phyloP scores from a whole-genome alignment of 2,113 vertebrate genomes.

The Gymnocephalus cernua region DNA sequence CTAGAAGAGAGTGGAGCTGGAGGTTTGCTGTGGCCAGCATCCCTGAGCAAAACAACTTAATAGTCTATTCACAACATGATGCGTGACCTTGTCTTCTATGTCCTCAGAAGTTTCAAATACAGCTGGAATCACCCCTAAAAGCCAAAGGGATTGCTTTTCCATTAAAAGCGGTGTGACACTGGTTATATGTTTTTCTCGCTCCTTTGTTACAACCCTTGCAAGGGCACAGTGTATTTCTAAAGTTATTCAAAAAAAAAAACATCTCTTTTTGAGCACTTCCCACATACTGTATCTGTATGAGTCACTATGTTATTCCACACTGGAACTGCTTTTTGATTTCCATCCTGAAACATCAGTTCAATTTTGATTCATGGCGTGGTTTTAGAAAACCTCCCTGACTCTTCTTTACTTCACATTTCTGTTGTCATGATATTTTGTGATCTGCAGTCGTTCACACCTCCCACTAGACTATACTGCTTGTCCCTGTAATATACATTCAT shows the following conservation, averaged over 20 bases:
- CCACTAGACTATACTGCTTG: not conserved
- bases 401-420: slow-evolving; percentile 15
- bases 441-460: slow-evolving; percentile 18
- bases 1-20: slow-evolving; percentile 31
- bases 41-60: slow-evolving; percentile 71
- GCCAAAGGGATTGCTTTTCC: slow-evolving; percentile 67
- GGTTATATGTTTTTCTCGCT: slow-evolving; percentile 44
- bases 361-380: slow-evolving; percentile 20
- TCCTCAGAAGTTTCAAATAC: slow-evolving; percentile 62
- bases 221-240: slow-evolving; percentile 43
- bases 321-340: slow-evolving; percentile 32
- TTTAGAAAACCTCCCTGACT: slow-evolving; percentile 26
- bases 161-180: slow-evolving; percentile 58
- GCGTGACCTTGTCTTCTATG: slow-evolving; percentile 63
- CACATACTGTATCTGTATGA: slow-evolving; percentile 37
- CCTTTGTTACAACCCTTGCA: slow-evolving; percentile 43
- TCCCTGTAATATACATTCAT: slow-evolving; percentile 6
- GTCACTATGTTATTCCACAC: slow-evolving; percentile 40
- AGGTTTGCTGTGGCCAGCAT: slow-evolving; percentile 48
- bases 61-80: slow-evolving; percentile 60
- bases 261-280: slow-evolving; percentile 32
- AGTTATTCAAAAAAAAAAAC: slow-evolving; percentile 41
- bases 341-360: slow-evolving; percentile 3
- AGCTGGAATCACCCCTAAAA: slow-evolving; percentile 61
- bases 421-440: slow-evolving; percentile 42